Percentiles rank a stretch among this genome's conserved stretches.
Evolutionary conservation across 2,888 invertebrate species (phyloP).

Genomic region (Euclidia mi): DNA sequence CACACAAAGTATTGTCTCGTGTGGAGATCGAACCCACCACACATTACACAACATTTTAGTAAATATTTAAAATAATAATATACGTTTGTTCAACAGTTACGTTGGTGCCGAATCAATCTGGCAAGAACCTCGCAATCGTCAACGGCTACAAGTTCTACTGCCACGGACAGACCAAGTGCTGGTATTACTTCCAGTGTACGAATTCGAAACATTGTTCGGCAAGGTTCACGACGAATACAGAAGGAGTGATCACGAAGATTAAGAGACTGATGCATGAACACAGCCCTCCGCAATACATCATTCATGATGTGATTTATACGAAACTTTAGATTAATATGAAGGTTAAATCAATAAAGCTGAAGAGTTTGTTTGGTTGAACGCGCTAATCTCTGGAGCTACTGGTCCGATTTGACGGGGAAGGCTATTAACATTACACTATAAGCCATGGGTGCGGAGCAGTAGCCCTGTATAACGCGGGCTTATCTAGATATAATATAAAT

Average conservation of each 20-base stretch:
- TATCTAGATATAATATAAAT: no score
- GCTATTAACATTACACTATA: no score
- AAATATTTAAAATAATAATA: conserved; percentile 1
- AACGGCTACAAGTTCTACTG: conserved; percentile 60
- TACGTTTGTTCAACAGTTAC: conserved; percentile 28
- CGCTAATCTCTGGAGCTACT: no score
- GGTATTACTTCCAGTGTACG: conserved; percentile 5
- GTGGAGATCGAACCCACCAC: no score
- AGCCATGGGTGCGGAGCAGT: no score
- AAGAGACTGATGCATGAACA: conserved; percentile 9
- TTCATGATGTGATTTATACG: conserved; percentile 13
- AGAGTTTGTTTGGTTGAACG: no score
- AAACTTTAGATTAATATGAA: no score
- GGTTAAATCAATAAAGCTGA: no score
- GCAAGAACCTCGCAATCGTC: conserved; percentile 54
- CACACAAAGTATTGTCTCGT: no score
- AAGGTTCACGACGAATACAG: conserved; percentile 4
- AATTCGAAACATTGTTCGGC: conserved; percentile 3
- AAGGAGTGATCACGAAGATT: neutral
- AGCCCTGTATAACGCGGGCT: no score
- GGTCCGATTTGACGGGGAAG: no score
- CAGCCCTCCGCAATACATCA: conserved; percentile 5
- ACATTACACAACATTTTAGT: no score
- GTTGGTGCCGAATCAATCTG: conserved; percentile 47
- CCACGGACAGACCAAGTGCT: conserved; percentile 6